Base-by-base conservation (phyloP, 2,797 vertebrate genomes). In the Erpetoichthys calabaricus region DNA sequence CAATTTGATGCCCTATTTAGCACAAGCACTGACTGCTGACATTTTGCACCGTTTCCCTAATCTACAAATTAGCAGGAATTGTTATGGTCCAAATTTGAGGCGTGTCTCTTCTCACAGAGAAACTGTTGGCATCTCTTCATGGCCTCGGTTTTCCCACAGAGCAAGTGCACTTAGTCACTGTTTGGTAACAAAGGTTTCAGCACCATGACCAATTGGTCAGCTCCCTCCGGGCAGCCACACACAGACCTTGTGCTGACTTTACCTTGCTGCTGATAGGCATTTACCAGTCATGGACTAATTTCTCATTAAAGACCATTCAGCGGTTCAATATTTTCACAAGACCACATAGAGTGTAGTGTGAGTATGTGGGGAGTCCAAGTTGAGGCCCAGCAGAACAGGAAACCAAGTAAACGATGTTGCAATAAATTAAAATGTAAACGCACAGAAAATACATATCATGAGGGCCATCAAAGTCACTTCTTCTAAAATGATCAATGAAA, bases 61-160 rank as follows among this genome's bases (percentile, higher is more conserved):
- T 86, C 84, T 79, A 81, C 89, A 90, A 92, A 95, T 96, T 92
- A 91, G 87, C 83, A 75, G 73, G 71, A 84, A 90, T 90, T 87
- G 88, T 94, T 90, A 91, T 77, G 89, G 75, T 89, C 69, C 83
- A 73, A 80, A 82, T 84, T 84, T 79, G 75, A 89, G 89, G 88
- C 85, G 82, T 85, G 78, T 74, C 77, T 78, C 77, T 79, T 83
- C 82, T 73, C 74, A 79, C 73, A 80, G 79, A 70, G 76, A 78
- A 75, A 76, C 76, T 74, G 70, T 76, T 61, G 74, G 83, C 78
- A 76, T 75, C 76, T 75, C 84, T 80, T 80, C 82, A 80, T 66
- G 72, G 69, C 73, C 62, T 60, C 75, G 73, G 77, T 86, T 89
- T 91, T 91, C 89, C 89, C 89, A 90, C 89, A 88, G 81, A 84